Conservation (phyloP, 2,113 vertebrate species). For the Xiphophorus couchianus region DNA sequence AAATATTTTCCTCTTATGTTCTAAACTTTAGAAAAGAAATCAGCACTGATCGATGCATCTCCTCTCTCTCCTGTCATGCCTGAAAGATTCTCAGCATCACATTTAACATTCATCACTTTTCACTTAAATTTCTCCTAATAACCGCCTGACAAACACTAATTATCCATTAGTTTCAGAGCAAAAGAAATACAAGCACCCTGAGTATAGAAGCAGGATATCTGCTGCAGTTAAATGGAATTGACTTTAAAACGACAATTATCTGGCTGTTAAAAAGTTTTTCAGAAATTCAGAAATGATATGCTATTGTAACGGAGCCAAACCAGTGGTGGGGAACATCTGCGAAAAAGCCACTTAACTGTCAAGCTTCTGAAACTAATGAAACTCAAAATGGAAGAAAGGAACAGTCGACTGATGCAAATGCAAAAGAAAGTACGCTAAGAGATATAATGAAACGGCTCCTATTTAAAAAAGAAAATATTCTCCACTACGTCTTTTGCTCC, state of each 20-base stretch:
- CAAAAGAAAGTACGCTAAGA: slow-evolving; percentile 98
- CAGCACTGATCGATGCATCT: background rate
- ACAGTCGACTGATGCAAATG: slow-evolving; percentile 98
- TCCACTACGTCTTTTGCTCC: slow-evolving; percentile 97
- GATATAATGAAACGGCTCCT: slow-evolving; percentile 99
- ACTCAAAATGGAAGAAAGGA: slow-evolving; percentile 91
- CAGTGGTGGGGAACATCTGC: slow-evolving; percentile 83
- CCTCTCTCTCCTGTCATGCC: slow-evolving; percentile 12
- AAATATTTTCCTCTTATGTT: background rate
- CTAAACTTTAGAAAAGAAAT: background rate
- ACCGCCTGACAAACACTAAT: slow-evolving; percentile 40
- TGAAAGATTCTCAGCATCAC: slow-evolving; percentile 52
- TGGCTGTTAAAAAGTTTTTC: slow-evolving; percentile 75
- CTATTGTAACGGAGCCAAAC: slow-evolving; percentile 78
- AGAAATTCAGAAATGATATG: slow-evolving; percentile 79
- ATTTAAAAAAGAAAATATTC: slow-evolving; percentile 99
- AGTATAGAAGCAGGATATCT: slow-evolving; percentile 48
- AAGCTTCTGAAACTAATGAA: slow-evolving; percentile 95
- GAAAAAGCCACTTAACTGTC: slow-evolving; percentile 83
- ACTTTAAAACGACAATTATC: slow-evolving; percentile 74
- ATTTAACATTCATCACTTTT: slow-evolving; percentile 40
- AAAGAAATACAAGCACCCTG: slow-evolving; percentile 19
- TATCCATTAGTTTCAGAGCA: slow-evolving; percentile 45
- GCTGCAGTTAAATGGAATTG: slow-evolving; percentile 70
- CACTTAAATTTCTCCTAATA: slow-evolving; percentile 35